Evolutionary conservation across 2,888 invertebrate genomes (phyloP).

Genomic region (Dichetophora obliterata): DNA sequence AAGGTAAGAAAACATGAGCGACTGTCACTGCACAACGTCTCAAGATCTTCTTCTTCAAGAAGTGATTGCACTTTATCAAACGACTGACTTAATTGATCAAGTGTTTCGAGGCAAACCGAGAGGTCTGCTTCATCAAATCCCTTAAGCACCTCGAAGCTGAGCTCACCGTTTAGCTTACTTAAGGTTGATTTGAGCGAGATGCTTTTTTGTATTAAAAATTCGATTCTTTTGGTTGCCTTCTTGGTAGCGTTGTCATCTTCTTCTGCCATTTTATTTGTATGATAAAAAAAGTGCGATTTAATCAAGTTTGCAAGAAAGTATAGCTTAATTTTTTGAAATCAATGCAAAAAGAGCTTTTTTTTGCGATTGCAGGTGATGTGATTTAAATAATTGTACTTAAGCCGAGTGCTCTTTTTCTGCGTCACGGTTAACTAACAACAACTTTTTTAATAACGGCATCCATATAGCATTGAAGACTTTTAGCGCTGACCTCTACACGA

Average conservation of each 20-base stretch:
- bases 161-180: background rate
- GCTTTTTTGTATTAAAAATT: background rate
- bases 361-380: no score
- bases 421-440: no score
- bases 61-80: background rate
- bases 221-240: background rate
- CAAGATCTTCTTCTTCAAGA: conserved; percentile 10
- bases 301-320: background rate
- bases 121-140: conserved; percentile 13
- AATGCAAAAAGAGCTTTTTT: no score
- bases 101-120: background rate
- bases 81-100: background rate
- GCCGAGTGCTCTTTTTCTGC: no score
- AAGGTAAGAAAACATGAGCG: conserved; percentile 29
- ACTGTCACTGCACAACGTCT: background rate
- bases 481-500: background rate
- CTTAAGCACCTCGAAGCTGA: background rate
- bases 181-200: background rate
- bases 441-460: no score
- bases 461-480: no score
- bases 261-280: background rate
- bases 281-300: background rate
- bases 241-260: background rate
- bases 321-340: background rate
- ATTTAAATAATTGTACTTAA: no score